These are phyloP conservation scores for Noctua janthe DNA, from an alignment of 2,888 invertebrate genomes.

Conservation along the genomic window DNA sequence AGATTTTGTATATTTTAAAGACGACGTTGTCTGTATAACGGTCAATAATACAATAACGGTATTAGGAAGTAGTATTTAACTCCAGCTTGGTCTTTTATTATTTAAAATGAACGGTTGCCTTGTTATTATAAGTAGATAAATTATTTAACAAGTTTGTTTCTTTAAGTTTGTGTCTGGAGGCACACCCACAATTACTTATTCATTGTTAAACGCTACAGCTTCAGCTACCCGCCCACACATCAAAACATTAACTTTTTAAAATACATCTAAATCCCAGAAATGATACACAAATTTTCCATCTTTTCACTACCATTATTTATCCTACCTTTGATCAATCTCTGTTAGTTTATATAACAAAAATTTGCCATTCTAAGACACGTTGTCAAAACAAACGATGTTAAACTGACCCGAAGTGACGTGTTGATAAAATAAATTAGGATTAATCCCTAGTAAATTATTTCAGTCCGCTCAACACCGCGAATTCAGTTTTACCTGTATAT, in stretches of 20 bases:
- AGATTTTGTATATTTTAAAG: background rate
- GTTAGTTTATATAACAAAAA: background rate
- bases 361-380: conserved; percentile 1
- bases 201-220: no score
- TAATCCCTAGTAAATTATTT: conserved; percentile 2
- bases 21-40: background rate
- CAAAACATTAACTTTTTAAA: background rate
- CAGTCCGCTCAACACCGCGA: background rate
- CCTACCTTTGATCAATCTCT: conserved; percentile 1
- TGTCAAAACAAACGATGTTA: conserved; percentile 37
- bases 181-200: conserved; percentile 3
- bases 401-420: background rate
- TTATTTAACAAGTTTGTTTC: background rate
- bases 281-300: background rate
- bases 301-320: background rate
- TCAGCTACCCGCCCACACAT: background rate
- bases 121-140: background rate
- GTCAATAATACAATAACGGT: no score
- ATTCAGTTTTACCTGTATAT: background rate
- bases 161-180: background rate
- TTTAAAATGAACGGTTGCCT: background rate
- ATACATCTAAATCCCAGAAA: background rate
- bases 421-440: conserved; percentile 23
- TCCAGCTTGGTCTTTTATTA: background rate
- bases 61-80: background rate